Conservation (phyloP, 2,113 vertebrate genomes). For the Protobothrops flavoviridis region DNA sequence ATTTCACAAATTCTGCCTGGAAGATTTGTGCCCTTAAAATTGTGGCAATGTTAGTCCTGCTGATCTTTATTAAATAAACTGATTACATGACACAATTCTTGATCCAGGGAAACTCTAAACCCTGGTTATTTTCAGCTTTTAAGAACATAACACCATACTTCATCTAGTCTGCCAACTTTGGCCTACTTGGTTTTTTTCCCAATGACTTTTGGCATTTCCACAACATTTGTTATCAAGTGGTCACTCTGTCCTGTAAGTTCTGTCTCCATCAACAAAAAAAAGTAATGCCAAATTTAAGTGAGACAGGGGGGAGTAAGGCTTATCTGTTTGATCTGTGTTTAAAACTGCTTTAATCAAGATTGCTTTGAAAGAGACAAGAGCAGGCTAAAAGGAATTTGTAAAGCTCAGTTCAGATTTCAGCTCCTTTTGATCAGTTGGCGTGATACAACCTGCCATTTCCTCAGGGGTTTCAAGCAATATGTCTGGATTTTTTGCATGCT, state of each 20-base stretch:
- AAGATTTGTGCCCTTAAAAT: background rate
- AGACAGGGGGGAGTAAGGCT: background rate
- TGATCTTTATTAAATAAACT: background rate
- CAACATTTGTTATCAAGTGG: background rate
- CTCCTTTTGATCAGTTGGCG: background rate
- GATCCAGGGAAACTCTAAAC: background rate
- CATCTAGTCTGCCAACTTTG: background rate
- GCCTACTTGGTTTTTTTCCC: background rate
- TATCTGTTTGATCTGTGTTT: background rate
- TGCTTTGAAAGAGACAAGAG: background rate
- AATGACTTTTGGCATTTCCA: background rate
- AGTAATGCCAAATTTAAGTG: background rate
- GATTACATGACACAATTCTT: background rate
- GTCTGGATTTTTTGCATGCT: background rate
- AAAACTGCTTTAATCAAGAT: background rate
- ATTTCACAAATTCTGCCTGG: background rate
- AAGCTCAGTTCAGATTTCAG: background rate
- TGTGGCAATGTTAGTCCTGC: background rate
- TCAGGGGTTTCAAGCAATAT: background rate
- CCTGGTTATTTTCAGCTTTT: background rate
- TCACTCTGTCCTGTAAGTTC: background rate
- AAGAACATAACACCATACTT: background rate
- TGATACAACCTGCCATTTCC: background rate
- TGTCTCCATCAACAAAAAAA: background rate
- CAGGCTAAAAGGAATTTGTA: background rate